Conservation (phyloP, 2,888 invertebrate genomes). For the Helleia helle region DNA sequence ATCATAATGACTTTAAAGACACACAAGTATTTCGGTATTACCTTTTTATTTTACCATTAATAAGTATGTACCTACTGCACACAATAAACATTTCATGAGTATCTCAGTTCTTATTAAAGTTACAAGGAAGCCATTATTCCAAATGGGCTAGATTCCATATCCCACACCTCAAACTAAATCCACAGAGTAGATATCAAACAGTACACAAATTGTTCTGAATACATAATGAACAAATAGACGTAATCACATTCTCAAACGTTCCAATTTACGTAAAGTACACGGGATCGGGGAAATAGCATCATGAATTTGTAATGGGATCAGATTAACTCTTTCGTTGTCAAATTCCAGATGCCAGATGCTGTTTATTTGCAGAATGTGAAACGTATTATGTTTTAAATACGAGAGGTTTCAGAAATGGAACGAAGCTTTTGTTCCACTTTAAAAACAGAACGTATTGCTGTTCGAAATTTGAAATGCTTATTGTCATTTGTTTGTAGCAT, state of each 20-base stretch:
- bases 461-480: no score
- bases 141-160: no score
- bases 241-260: slow-evolving; percentile 22
- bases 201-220: background rate
- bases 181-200: background rate
- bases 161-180: background rate
- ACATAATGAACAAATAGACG: background rate
- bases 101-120: no score
- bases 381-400: background rate
- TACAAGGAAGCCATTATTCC: no score
- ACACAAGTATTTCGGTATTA: no score
- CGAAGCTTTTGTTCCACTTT: background rate
- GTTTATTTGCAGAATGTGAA: background rate
- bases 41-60: no score
- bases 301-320: slow-evolving; percentile 28
- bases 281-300: slow-evolving; percentile 19
- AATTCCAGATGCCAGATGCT: slow-evolving; percentile 8
- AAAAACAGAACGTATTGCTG: background rate
- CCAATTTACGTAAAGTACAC: slow-evolving; percentile 9
- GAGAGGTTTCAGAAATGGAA: background rate
- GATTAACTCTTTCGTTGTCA: slow-evolving; percentile 27
- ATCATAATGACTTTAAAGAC: no score
- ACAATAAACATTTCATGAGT: no score
- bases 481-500: no score
- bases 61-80: no score